Percentiles rank a stretch among this genome's conserved stretches.
These are phyloP conservation scores for Pogoniulus pusillus DNA, from an alignment of 2,797 vertebrate genomes.

Conservation along the genomic window DNA sequence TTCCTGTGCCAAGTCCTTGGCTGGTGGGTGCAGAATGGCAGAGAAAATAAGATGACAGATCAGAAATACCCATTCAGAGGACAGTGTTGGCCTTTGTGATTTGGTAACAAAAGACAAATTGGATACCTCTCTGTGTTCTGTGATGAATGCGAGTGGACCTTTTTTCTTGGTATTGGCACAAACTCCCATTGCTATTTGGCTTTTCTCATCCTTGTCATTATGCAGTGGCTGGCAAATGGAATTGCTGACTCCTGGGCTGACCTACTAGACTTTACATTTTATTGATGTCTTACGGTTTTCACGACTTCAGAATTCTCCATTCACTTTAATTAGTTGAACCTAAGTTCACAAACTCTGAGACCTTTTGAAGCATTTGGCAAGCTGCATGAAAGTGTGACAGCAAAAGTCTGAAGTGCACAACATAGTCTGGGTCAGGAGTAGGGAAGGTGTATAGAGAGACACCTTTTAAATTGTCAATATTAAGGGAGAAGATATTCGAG, in stretches of 20 bases:
- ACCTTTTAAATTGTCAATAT: not conserved
- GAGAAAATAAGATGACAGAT: not conserved
- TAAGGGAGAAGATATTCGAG: fast-evolving
- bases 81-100: not conserved
- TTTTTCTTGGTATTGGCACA: not conserved
- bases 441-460: not conserved
- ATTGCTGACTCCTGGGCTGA: slow-evolving; percentile 32
- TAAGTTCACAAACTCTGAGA: slow-evolving; percentile 14
- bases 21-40: not conserved
- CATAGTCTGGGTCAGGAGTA: not conserved
- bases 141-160: not conserved
- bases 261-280: slow-evolving; percentile 24
- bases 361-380: slow-evolving; percentile 39
- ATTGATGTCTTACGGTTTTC: slow-evolving; percentile 24
- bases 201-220: not conserved
- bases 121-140: not conserved
- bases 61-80: not conserved
- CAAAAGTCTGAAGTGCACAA: not conserved
- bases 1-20: not conserved
- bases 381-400: not conserved
- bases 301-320: slow-evolving; percentile 29
- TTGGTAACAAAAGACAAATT: not conserved
- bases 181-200: not conserved
- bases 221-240: slow-evolving; percentile 13
- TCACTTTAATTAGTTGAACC: slow-evolving; percentile 50